These are phyloP conservation scores for Mus caroli DNA, from an alignment of 2,797 vertebrate species.

Conservation along the genomic window DNA sequence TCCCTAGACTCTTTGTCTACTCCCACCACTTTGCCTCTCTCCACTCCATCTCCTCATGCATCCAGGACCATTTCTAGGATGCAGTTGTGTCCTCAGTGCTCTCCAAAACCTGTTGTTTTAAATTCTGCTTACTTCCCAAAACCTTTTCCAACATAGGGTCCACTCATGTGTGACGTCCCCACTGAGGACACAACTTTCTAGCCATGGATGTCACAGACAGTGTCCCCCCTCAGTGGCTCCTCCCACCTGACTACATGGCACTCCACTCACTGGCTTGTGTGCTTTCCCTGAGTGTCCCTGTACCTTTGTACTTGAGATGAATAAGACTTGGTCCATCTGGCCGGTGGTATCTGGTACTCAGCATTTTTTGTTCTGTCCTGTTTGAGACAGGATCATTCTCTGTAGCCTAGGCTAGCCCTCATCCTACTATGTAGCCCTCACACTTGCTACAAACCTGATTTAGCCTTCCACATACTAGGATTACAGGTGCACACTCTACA, in stretches of 20 bases:
- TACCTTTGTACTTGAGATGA: accelerated
- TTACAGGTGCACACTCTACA: no score
- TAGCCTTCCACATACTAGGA: neutral
- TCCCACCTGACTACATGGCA: neutral
- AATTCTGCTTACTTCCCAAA: neutral
- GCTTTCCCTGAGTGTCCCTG: no score
- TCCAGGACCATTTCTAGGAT: neutral
- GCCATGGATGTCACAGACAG: neutral
- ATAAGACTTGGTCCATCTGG: neutral
- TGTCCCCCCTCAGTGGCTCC: neutral
- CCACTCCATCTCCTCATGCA: neutral
- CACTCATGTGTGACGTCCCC: neutral
- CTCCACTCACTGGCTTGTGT: neutral
- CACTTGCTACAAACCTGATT: neutral
- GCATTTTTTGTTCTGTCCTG: neutral
- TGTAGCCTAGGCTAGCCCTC: neutral
- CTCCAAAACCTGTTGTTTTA: neutral
- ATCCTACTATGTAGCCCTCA: neutral
- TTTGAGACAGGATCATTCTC: neutral
- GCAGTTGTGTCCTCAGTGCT: neutral
- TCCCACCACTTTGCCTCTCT: neutral
- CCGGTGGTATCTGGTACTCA: neutral
- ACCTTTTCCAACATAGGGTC: neutral
- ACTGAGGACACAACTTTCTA: neutral
- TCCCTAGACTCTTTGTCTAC: neutral